Evolutionary conservation across 2,888 invertebrate species (phyloP), one percentile per base, ranked within the genome.

Genomic region (Tenthredo mesomela): DNA sequence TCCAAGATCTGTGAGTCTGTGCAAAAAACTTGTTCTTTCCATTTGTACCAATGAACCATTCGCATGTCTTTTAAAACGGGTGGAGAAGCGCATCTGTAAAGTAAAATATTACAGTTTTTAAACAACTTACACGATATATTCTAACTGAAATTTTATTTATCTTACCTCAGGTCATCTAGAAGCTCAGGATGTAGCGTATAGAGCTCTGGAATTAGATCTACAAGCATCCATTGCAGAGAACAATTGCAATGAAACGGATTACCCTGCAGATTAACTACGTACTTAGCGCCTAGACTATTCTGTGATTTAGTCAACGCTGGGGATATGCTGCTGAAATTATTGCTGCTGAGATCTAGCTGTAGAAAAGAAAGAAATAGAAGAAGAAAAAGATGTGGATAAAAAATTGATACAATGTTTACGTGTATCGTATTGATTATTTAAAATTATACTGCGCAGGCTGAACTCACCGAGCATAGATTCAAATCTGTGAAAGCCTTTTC

Each of bases 211-310:
- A 95, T 88, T 58, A 96, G 90, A 37, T 94, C 93, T 73, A 94
- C 94, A 29, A 95, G 91, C 87, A 96, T 91, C 95, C 95, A 95
- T 88, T 95, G 95, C 88, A 95, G 90, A 58, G 94, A 93, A 88
- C 96, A 96, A 86, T 94, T 91, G 89, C 96, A 96, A 86, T 94
- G 92, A 94, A 96, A 95, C 0, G 95, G 96, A 91, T 96, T 96
- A 87, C 93, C 93, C 93, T 95, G 95, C 4, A 95, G 90, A 90
- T 96, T 94, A 0, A 95, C 93, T 0, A 94, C 94, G 7, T 94
- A 93, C 0, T 88, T 88, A 7, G n/a, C 88, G 0, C 91, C 87
- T 0, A 92, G 88, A 94, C 94, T 94, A 77, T 93, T 91, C 0
- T 94, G 89, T 3, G 78, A 71, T 73, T 88, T 86, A 29, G 89